These are phyloP conservation scores for Busseola fusca DNA, from an alignment of 2,888 invertebrate species.

Conservation along the genomic window DNA sequence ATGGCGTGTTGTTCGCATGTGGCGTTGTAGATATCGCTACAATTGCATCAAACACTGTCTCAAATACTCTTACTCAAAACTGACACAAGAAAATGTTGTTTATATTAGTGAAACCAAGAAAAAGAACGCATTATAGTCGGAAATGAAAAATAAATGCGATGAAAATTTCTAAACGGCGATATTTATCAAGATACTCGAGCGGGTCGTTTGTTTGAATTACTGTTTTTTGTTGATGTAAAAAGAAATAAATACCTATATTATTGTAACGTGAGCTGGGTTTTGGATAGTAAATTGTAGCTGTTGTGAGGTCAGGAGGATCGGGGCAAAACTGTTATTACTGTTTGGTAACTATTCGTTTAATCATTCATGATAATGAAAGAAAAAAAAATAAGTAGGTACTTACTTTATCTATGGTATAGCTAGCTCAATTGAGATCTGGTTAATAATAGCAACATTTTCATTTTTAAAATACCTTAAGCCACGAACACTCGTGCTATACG, in stretches of 20 bases:
- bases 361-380: no score
- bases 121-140: constrained; percentile 13
- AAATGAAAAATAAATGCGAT: constrained; percentile 31
- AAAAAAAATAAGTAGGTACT: no score
- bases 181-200: constrained; percentile 44
- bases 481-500: background rate
- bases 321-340: background rate
- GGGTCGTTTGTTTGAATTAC: constrained; percentile 44
- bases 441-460: background rate
- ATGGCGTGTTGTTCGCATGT: no score
- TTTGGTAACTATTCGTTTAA: constrained; percentile 9
- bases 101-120: background rate
- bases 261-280: constrained; percentile 10
- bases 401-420: background rate
- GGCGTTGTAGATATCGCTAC: no score
- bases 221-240: constrained; percentile 28
- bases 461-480: background rate
- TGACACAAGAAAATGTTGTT: background rate
- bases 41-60: background rate
- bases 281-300: constrained; percentile 19
- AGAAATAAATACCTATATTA: constrained; percentile 23
- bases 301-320: constrained; percentile 3
- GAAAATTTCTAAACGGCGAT: constrained; percentile 36
- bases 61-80: background rate
- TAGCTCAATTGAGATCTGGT: background rate